Evolutionary conservation across 2,797 vertebrate genomes (phyloP).

Genomic region (Esox lucius): DNA sequence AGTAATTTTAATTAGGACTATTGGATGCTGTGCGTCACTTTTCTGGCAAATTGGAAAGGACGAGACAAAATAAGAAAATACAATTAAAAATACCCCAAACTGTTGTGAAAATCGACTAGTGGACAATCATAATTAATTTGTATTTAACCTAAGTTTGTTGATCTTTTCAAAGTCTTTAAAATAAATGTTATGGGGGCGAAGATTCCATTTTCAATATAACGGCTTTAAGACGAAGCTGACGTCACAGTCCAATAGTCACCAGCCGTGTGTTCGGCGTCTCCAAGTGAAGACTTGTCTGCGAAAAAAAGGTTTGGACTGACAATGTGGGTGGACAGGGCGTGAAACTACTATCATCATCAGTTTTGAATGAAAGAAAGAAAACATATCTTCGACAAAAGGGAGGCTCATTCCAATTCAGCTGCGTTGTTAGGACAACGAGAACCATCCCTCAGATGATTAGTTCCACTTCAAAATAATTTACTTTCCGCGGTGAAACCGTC

Average conservation of each 20-base stretch:
- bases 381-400: constrained; percentile 96
- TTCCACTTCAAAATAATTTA: constrained; percentile 99
- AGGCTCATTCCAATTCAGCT: constrained; percentile 94
- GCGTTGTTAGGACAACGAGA: constrained; percentile 99
- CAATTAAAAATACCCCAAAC: neutral
- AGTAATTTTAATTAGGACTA: neutral
- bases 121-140: constrained; percentile 3
- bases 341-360: constrained; percentile 98
- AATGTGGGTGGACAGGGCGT: constrained; percentile 94
- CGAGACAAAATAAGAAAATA: neutral
- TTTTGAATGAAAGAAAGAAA: constrained; percentile 97
- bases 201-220: constrained; percentile 71
- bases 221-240: constrained; percentile 73
- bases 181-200: constrained; percentile 63
- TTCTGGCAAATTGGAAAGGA: neutral
- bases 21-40: neutral
- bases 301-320: constrained; percentile 83
- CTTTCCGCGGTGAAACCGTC: constrained; percentile 92
- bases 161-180: constrained; percentile 68
- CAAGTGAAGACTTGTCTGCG: constrained; percentile 80
- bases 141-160: constrained; percentile 51
- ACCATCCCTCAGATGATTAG: constrained; percentile 99
- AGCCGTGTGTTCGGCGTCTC: constrained; percentile 82
- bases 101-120: constrained; percentile 2
- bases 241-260: constrained; percentile 82